Base-by-base conservation (phyloP, 1,140 invertebrate species). In the Rhizoglyphus robini region DNA sequence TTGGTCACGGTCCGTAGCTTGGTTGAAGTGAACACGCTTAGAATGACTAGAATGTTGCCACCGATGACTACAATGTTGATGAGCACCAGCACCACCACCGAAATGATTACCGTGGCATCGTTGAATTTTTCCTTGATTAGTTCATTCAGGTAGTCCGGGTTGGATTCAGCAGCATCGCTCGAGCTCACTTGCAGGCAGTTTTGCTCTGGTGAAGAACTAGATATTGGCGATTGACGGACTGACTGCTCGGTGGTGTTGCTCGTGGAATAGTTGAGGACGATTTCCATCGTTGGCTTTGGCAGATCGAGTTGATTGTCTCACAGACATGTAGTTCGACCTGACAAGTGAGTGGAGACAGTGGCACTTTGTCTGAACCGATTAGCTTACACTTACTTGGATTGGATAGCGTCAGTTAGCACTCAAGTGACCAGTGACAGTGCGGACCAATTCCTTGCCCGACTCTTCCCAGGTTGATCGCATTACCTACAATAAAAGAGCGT, bases 1-100 rank as follows among this genome's bases (percentile, higher is more conserved):
- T 96, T 96, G 46, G 92, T 96, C 67, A 94, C 89, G 63, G 88
- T 90, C 49, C 89, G 81, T 57, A 95, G 80, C 74, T 93, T 93
- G 46, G 85, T 84, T 25, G 83, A 86, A 73, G 87, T 85, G 73
- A 88, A 87, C 34, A 96, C 91, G 60, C 92, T 90, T 59, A 88
- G 81, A 71, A 96, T 92, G 63, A 96, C 90, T 32, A 96, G 80
- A 69, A 86, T 84, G 78, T 96, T 96, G 58, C 91, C 70, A 25
- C 84, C 81, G 60, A 92, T 85, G 58, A 93, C 88, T 74, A 91
- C 83, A 13, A 89, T 81, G 76, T 89, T 87, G 71, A 94, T 87
- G 66, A 88, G 78, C 48, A 83, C 84, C 54, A 92, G 80, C 67
- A 88, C 79, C 70, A 84, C 81, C 67, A 93, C 79, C 69, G 84